Conservation (phyloP, 2,888 invertebrate species). For the Philaethria dido region DNA sequence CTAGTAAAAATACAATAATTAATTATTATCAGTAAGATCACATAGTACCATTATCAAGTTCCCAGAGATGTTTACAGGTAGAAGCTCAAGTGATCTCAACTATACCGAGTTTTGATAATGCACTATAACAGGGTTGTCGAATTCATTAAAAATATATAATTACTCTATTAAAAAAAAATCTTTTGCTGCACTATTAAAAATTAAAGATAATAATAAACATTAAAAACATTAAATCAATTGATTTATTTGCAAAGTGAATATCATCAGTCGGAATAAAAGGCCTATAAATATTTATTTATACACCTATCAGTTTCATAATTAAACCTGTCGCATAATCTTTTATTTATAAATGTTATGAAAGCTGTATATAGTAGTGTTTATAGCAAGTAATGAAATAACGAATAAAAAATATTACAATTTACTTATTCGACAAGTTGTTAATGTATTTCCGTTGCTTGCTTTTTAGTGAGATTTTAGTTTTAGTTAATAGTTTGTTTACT, state of each 20-base stretch:
- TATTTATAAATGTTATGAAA: constrained; percentile 12
- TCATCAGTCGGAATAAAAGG: background rate
- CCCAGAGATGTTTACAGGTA: constrained; percentile 59
- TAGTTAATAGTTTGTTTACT: too few relatives aligned
- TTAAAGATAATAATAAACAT: background rate
- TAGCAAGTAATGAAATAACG: background rate
- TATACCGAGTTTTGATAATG: constrained; percentile 58
- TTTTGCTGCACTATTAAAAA: background rate
- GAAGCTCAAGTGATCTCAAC: constrained; percentile 69
- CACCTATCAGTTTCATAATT: constrained; percentile 7
- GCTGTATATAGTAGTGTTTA: background rate
- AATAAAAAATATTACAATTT: too few relatives aligned
- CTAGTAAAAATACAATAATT: constrained; percentile 10
- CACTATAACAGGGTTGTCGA: constrained; percentile 58
- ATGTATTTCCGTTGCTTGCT: background rate
- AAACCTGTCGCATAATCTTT: background rate
- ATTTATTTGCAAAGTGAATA: constrained; percentile 3
- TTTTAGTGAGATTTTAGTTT: background rate
- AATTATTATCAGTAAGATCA: constrained; percentile 18
- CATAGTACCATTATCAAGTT: constrained; percentile 36
- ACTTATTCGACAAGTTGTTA: background rate
- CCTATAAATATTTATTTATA: constrained; percentile 17
- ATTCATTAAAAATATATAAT: background rate
- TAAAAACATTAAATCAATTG: background rate
- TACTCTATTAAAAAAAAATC: background rate